Percentiles rank a stretch among this genome's conserved stretches.
Conservation (phyloP, 2,797 vertebrate species). For the Falco peregrinus region DNA sequence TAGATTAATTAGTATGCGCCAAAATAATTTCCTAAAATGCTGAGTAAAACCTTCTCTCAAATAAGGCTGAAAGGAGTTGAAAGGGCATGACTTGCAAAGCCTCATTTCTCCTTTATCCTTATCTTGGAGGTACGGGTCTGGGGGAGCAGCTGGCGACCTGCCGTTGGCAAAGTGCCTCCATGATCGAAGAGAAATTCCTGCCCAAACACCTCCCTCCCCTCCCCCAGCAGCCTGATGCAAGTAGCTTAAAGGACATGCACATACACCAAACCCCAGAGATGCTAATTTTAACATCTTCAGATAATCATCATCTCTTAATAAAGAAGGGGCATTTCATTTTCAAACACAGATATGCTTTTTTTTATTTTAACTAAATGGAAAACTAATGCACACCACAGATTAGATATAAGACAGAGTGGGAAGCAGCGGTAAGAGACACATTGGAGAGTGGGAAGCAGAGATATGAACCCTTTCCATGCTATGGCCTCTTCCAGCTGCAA, state of each 20-base stretch:
- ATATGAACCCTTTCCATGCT: fast-evolving
- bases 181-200: not conserved
- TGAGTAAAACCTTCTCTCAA: not conserved
- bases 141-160: not conserved
- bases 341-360: not conserved
- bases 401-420: not conserved
- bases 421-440: not conserved
- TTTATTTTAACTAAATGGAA: not conserved
- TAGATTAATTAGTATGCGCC: not conserved
- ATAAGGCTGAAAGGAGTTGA: not conserved
- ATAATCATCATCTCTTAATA: not conserved
- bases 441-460: not conserved
- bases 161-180: not conserved
- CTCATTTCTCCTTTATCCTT: not conserved
- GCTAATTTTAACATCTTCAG: not conserved
- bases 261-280: not conserved
- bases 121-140: not conserved
- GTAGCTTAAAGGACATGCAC: not conserved
- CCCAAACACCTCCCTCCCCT: not conserved
- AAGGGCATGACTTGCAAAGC: not conserved
- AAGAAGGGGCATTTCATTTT: not conserved
- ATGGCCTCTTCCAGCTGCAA: not conserved
- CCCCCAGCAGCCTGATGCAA: not conserved
- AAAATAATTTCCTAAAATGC: not conserved
- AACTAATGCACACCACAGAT: not conserved